phyloP scores from a whole-genome alignment of 2,797 vertebrate species.

The Calcarius lapponicus region DNA sequence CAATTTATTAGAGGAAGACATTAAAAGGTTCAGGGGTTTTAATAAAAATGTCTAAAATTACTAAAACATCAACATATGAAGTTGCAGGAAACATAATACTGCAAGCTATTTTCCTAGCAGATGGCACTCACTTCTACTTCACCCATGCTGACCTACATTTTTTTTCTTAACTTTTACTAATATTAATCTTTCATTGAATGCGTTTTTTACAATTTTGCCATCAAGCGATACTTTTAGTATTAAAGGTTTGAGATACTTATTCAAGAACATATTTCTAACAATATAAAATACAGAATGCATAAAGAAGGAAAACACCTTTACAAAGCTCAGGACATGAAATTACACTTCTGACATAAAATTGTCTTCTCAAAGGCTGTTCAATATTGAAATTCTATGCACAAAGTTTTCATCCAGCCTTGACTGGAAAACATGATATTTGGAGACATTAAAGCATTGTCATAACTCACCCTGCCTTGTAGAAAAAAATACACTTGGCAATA shows the following conservation, averaged over 20 bases:
- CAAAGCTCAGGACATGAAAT: background rate
- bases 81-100: background rate
- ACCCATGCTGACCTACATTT: background rate
- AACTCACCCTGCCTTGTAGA: background rate
- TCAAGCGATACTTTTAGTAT: background rate
- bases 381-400: background rate
- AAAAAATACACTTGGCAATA: background rate
- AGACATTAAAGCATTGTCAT: background rate
- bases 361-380: background rate
- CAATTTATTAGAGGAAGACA: background rate
- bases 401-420: background rate
- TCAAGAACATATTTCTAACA: background rate
- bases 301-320: background rate
- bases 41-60: background rate
- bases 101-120: constrained; percentile 10
- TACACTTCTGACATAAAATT: background rate
- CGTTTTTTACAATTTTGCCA: background rate
- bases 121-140: background rate
- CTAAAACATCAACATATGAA: background rate
- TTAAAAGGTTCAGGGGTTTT: background rate
- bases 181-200: background rate
- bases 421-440: background rate
- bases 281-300: background rate
- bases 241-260: background rate
- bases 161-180: background rate